phyloP scores from a whole-genome alignment of 1,140 invertebrate genomes.

The Wiebesia pumilae region DNA sequence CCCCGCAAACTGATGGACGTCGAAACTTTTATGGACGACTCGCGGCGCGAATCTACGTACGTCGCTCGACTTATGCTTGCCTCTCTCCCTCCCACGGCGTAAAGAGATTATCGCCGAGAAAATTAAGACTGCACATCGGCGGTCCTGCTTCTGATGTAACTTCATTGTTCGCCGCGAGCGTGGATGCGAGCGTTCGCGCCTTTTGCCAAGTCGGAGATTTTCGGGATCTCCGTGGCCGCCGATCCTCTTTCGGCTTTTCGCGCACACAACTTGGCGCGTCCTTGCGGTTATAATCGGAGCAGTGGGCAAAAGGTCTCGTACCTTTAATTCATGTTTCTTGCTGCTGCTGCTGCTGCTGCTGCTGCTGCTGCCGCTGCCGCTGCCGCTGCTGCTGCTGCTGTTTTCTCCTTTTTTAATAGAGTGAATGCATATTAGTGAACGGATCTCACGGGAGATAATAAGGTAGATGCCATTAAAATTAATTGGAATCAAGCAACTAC shows the following conservation, averaged over 20 bases:
- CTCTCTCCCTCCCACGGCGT: not conserved
- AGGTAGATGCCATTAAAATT: constrained; percentile 8
- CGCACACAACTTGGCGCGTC: not conserved
- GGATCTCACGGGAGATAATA: constrained; percentile 14
- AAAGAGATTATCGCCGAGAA: constrained; percentile 38
- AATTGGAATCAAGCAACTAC: constrained; percentile 17
- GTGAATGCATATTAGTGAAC: not conserved
- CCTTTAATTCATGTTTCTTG: not conserved
- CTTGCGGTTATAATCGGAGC: constrained; percentile 7
- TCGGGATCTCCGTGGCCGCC: too few relatives aligned
- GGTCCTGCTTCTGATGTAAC: constrained; percentile 34
- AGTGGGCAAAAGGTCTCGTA: not conserved
- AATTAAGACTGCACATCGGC: constrained; percentile 51
- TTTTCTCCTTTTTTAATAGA: not conserved
- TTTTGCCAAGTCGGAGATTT: not conserved
- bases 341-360: too few relatives aligned
- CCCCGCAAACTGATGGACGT: constrained; percentile 47
- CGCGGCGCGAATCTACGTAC: constrained; percentile 1
- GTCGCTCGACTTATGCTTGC: not conserved
- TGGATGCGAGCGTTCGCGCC: not conserved
- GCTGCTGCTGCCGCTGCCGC: too few relatives aligned
- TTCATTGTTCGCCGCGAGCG: constrained; percentile 37
- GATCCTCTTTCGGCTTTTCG: not conserved
- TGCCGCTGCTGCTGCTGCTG: too few relatives aligned
- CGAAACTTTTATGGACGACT: constrained; percentile 47